Conservation (phyloP, 2,797 vertebrate genomes). For the Saxicola maurus region DNA sequence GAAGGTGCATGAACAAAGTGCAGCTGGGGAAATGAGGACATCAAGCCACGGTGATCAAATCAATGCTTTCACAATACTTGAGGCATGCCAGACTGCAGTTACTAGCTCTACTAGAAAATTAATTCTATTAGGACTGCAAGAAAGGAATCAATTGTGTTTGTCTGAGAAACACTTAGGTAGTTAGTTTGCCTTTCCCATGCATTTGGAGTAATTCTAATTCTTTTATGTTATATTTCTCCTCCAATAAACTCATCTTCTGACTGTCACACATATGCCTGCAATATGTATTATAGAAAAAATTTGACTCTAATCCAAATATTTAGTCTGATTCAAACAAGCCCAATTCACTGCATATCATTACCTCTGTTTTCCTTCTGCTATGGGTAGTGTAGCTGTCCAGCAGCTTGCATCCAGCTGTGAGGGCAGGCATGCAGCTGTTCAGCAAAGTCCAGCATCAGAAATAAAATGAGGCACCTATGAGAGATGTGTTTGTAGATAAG, state of each 20-base stretch:
- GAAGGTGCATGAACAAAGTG: background rate
- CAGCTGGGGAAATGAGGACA: background rate
- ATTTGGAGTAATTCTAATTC: background rate
- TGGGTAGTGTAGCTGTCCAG: conserved; percentile 10
- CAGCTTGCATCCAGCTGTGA: conserved; percentile 34
- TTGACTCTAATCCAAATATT: conserved; percentile 58
- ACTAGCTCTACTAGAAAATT: background rate
- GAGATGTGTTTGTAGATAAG: background rate
- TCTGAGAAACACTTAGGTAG: background rate
- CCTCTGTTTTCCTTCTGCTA: background rate
- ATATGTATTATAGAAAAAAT: conserved; percentile 9
- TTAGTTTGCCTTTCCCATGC: background rate
- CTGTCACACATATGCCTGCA: background rate
- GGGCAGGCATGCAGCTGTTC: background rate
- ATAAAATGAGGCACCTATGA: background rate
- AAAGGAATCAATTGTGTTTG: background rate
- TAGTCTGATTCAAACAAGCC: conserved; percentile 48
- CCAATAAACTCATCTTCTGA: background rate
- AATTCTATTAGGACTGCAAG: background rate
- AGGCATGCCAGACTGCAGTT: background rate
- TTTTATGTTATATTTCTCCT: background rate
- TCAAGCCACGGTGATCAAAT: background rate
- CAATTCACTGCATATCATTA: conserved; percentile 11
- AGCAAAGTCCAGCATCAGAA: background rate
- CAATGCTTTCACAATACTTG: background rate